A percentile compares a stretch with the other conserved stretches of the same genome.
phyloP scores from a whole-genome alignment of 2,113 vertebrate genomes.

The Urocolius indicus region DNA sequence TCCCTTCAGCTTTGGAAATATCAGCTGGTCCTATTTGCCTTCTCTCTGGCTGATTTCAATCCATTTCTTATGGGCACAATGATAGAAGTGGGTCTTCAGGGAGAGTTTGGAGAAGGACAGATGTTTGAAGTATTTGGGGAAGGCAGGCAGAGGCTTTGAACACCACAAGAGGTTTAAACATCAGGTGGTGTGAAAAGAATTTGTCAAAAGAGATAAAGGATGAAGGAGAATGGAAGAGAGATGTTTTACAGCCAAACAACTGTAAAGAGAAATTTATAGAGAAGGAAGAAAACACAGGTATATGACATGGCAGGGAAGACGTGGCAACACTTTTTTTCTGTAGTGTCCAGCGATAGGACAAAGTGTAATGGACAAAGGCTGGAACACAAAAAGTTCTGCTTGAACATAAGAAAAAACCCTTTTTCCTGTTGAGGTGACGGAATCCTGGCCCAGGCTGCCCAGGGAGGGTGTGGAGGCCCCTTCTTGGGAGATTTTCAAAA shows the following conservation, averaged over 20 bases:
- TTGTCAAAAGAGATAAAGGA: neutral
- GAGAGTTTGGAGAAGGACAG: neutral
- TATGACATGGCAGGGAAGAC: neutral
- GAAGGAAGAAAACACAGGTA: neutral
- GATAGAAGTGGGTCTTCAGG: conserved; percentile 5
- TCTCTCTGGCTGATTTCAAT: neutral
- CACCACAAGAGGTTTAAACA: neutral
- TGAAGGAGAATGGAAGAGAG: neutral
- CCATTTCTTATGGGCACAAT: neutral
- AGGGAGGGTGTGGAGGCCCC: too few species aligned
- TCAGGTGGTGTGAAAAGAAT: conserved; percentile 8
- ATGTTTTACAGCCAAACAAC: neutral
- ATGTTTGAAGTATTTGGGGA: neutral
- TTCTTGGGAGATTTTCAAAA: too few species aligned
- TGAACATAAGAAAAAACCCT: too few species aligned
- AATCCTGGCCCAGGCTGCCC: too few species aligned
- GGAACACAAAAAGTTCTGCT: too few species aligned
- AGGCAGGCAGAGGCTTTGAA: neutral
- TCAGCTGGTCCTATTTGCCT: neutral
- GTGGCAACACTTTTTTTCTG: too few species aligned
- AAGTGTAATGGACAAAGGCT: too few species aligned
- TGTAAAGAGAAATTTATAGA: neutral
- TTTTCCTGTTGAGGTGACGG: too few species aligned
- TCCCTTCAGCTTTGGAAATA: conserved; percentile 26
- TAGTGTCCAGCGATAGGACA: too few species aligned